Evolutionary conservation across 2,888 invertebrate species (phyloP).

Genomic region (Stratiomys singularior): DNA sequence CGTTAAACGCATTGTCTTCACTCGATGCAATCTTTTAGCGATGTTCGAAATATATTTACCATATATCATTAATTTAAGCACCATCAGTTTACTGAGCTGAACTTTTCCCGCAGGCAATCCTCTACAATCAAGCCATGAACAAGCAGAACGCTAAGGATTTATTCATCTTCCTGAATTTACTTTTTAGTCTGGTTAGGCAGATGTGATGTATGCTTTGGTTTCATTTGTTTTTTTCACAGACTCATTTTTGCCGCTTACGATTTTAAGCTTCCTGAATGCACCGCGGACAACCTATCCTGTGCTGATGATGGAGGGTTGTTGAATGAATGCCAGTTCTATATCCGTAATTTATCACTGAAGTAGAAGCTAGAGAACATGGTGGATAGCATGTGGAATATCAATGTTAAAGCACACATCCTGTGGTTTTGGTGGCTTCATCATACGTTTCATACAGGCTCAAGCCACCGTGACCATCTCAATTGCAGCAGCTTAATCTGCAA

Average conservation of each 20-base stretch:
- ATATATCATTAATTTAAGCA: too few species aligned
- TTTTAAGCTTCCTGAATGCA: background rate
- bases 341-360: constrained; percentile 23
- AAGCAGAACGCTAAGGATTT: too few species aligned
- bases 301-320: background rate
- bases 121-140: too few species aligned
- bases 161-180: too few species aligned
- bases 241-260: background rate
- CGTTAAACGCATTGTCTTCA: too few species aligned
- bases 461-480: constrained; percentile 30
- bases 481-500: constrained; percentile 16
- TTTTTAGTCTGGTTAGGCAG: too few species aligned
- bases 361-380: background rate
- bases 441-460: constrained; percentile 20
- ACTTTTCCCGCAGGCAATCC: too few species aligned
- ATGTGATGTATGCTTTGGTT: background rate
- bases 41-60: too few species aligned
- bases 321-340: background rate
- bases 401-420: background rate
- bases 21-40: too few species aligned
- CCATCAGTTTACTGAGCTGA: too few species aligned
- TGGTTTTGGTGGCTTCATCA: background rate
- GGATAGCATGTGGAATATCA: constrained; percentile 6
- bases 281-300: background rate
- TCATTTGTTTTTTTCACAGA: background rate